These are phyloP conservation scores for Hyperoplus immaculatus DNA, from an alignment of 2,797 vertebrate genomes.

Conservation along the genomic window DNA sequence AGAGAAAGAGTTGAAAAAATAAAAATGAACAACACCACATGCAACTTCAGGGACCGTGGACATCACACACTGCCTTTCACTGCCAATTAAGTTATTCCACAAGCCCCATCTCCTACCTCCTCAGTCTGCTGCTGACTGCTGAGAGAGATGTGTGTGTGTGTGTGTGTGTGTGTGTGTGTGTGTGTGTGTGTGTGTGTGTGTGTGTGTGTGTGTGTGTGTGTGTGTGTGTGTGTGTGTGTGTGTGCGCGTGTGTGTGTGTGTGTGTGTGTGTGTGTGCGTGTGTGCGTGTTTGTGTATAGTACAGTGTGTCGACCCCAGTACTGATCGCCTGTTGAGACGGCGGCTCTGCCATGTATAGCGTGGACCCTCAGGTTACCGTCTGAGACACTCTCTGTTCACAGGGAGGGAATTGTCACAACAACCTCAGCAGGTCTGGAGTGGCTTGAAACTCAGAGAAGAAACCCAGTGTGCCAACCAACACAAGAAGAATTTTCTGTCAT, in stretches of 20 bases:
- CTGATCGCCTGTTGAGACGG: slow-evolving; percentile 63
- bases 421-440: slow-evolving; percentile 42
- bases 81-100: slow-evolving; percentile 45
- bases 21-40: slow-evolving; percentile 23
- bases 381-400: slow-evolving; percentile 68
- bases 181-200: no score
- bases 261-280: no score
- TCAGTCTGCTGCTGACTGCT: slow-evolving; percentile 26
- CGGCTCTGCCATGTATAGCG: slow-evolving; percentile 52
- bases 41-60: slow-evolving; percentile 24
- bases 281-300: not conserved
- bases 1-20: not conserved
- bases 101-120: slow-evolving; percentile 9
- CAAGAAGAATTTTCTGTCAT: slow-evolving; percentile 35
- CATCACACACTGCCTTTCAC: slow-evolving; percentile 21
- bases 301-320: slow-evolving; percentile 34
- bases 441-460: slow-evolving; percentile 62
- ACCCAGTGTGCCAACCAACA: slow-evolving; percentile 45
- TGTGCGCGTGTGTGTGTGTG: no score
- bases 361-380: slow-evolving; percentile 69
- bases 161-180: no score
- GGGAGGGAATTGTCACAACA: slow-evolving; percentile 74
- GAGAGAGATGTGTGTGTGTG: not conserved
- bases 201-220: no score
- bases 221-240: no score